Percentiles rank a stretch among this genome's conserved stretches.
Evolutionary conservation across 2,797 vertebrate genomes (phyloP).

Genomic region (Semaprochilodus insignis): DNA sequence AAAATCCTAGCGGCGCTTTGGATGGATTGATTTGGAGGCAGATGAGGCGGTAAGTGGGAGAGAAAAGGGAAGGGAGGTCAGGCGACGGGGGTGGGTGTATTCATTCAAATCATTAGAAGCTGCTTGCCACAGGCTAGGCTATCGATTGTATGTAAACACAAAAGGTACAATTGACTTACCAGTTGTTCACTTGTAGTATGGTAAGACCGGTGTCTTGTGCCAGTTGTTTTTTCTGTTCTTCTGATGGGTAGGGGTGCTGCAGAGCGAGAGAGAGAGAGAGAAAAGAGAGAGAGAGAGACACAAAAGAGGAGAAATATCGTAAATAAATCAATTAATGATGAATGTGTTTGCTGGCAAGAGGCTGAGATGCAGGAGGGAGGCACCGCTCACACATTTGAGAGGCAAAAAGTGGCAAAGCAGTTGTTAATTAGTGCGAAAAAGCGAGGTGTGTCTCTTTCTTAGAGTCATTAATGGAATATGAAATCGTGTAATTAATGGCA

Average conservation of each 20-base stretch:
- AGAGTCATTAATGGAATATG: slow-evolving; percentile 94
- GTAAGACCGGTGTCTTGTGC: slow-evolving; percentile 99
- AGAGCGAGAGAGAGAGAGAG: no score
- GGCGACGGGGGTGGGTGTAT: slow-evolving; percentile 63
- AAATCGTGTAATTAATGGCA: slow-evolving; percentile 98
- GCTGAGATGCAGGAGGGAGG: slow-evolving; percentile 47
- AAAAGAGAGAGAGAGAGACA: no score
- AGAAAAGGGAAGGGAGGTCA: slow-evolving; percentile 48
- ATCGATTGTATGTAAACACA: slow-evolving; percentile 77
- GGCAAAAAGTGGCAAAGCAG: slow-evolving; percentile 69
- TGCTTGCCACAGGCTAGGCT: slow-evolving; percentile 73
- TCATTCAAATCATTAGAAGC: slow-evolving; percentile 80
- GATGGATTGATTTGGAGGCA: slow-evolving; percentile 76
- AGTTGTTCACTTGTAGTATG: slow-evolving; percentile 91
- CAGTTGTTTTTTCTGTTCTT: slow-evolving; percentile 99
- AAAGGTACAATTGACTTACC: slow-evolving; percentile 81
- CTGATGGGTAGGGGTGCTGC: slow-evolving; percentile 98
- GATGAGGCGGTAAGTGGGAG: slow-evolving; percentile 69
- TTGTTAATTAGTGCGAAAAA: slow-evolving; percentile 85
- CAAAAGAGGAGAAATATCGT: slow-evolving; percentile 61
- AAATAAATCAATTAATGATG: slow-evolving; percentile 64
- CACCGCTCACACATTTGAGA: slow-evolving; percentile 36
- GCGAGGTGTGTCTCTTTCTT: slow-evolving; percentile 86
- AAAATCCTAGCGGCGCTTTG: slow-evolving; percentile 75
- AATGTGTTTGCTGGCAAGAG: slow-evolving; percentile 68